These are phyloP conservation scores for Etia nguti DNA, from an alignment of 2,113 vertebrate species.

Conservation along the genomic window DNA sequence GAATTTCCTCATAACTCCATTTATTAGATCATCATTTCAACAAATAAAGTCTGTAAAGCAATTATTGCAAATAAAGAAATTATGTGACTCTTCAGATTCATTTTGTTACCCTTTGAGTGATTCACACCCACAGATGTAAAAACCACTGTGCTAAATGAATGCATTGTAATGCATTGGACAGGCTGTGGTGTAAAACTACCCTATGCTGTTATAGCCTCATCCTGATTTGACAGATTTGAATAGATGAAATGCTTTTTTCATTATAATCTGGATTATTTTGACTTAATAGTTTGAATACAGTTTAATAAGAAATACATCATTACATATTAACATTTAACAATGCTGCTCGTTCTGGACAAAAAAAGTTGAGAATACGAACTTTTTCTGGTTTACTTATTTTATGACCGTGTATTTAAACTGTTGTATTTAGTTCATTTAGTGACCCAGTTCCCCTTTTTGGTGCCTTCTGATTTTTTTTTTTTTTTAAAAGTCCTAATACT, in stretches of 20 bases:
- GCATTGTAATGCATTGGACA: rapidly evolving
- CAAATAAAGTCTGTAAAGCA: neutral
- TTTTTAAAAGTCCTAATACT: neutral
- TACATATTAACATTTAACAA: neutral
- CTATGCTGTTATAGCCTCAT: neutral
- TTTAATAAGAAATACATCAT: neutral
- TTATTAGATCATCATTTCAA: neutral
- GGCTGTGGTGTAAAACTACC: neutral
- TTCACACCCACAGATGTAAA: neutral
- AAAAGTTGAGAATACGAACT: neutral
- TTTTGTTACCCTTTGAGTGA: neutral
- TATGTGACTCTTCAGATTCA: neutral
- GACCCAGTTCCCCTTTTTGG: neutral
- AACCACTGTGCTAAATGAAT: neutral
- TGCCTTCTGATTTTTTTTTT: neutral
- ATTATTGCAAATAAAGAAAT: no score
- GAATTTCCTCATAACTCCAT: neutral
- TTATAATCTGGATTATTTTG: neutral
- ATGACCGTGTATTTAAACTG: neutral
- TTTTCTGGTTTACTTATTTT: neutral
- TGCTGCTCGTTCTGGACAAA: neutral
- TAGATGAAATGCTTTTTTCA: neutral
- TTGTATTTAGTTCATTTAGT: neutral
- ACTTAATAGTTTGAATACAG: neutral
- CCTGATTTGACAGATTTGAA: neutral